Conservation (phyloP, 2,797 vertebrate genomes). For the Manis javanica region DNA sequence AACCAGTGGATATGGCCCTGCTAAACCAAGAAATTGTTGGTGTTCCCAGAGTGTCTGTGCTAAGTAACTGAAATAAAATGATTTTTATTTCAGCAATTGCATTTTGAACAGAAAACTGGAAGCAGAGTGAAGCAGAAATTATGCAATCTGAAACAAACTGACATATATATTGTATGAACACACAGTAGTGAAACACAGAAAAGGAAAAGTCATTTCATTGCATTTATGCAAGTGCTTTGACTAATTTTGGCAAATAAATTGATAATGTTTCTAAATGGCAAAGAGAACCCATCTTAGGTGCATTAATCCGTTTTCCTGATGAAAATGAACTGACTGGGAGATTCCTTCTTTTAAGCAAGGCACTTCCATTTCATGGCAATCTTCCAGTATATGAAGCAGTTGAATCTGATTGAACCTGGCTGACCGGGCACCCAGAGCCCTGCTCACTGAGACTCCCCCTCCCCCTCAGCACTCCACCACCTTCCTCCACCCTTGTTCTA, state of each 20-base stretch:
- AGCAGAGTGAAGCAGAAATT: neutral
- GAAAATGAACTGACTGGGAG: slow-evolving; percentile 25
- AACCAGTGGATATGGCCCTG: neutral
- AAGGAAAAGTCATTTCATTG: neutral
- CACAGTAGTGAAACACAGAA: neutral
- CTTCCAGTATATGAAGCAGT: neutral
- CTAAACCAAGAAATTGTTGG: slow-evolving; percentile 23
- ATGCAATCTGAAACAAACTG: neutral
- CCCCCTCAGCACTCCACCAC: neutral
- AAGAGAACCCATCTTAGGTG: neutral
- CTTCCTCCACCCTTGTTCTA: rapidly evolving
- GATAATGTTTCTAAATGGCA: neutral
- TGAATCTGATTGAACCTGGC: neutral
- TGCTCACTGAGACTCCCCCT: neutral
- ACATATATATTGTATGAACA: neutral
- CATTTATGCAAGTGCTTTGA: neutral
- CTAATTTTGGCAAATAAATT: neutral
- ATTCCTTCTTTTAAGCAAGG: slow-evolving; percentile 8
- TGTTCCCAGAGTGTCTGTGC: slow-evolving; percentile 21
- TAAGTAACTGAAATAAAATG: slow-evolving; percentile 57
- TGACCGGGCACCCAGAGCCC: neutral
- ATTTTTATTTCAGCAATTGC: neutral
- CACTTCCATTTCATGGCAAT: neutral
- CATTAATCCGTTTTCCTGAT: neutral
- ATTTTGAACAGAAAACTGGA: slow-evolving; percentile 49